Evolutionary conservation across 2,797 vertebrate genomes (phyloP).

Genomic region (Numenius phaeopus): DNA sequence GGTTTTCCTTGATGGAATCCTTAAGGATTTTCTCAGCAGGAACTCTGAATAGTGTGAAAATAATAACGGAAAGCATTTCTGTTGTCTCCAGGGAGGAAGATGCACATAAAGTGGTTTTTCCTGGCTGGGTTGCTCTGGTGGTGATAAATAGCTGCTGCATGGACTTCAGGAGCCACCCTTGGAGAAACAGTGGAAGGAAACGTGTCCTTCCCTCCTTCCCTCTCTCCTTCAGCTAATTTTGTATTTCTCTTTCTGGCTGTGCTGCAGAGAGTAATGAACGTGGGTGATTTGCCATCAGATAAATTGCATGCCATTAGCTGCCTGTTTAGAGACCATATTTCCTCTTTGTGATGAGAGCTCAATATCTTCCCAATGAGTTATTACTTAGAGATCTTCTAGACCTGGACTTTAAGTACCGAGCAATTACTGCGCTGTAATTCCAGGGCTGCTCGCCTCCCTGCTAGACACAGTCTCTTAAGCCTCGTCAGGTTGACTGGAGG

Average conservation of each 20-base stretch:
- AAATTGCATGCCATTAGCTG: conserved; percentile 71
- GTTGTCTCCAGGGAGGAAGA: conserved; percentile 6
- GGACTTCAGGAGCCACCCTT: background rate
- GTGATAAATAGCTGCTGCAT: background rate
- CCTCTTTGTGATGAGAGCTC: conserved; percentile 71
- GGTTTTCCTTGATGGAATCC: background rate
- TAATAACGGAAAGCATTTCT: background rate
- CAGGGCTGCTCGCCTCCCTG: conserved; percentile 1
- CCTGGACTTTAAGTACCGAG: conserved; percentile 59
- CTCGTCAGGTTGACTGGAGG: background rate
- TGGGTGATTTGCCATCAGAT: conserved; percentile 70
- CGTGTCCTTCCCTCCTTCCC: background rate
- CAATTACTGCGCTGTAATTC: conserved; percentile 56
- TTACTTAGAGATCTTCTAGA: conserved; percentile 46
- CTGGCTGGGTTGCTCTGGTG: background rate
- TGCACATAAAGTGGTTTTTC: background rate
- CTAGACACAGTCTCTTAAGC: background rate
- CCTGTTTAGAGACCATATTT: conserved; percentile 75
- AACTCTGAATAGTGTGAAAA: background rate
- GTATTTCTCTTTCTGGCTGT: conserved; percentile 32
- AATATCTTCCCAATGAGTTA: conserved; percentile 70
- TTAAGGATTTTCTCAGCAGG: background rate
- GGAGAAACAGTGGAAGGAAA: background rate
- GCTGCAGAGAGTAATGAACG: conserved; percentile 66
- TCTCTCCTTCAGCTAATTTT: conserved; percentile 39